Percentiles rank a stretch among this genome's conserved stretches.
These are phyloP conservation scores for Premnoplex brunnescens DNA, from an alignment of 2,797 vertebrate genomes.

Conservation along the genomic window DNA sequence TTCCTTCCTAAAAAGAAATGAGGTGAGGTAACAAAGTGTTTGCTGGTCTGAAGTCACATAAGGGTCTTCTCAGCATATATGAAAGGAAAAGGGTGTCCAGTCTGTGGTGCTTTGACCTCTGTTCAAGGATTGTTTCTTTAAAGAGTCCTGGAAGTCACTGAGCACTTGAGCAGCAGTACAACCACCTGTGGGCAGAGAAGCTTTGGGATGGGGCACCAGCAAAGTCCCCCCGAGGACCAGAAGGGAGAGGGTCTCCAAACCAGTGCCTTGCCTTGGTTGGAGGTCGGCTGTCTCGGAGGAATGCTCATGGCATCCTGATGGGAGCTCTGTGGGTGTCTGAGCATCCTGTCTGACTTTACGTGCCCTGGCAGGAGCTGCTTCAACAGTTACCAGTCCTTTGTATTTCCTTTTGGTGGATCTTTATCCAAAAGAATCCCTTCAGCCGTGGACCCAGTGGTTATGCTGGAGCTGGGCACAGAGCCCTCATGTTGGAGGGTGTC, in stretches of 20 bases:
- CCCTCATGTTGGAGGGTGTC: fast-evolving
- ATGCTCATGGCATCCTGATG: neutral
- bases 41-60: too few relatives aligned
- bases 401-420: neutral
- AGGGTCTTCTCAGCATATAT: too few relatives aligned
- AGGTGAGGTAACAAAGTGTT: too few relatives aligned
- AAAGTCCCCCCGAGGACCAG: too few relatives aligned
- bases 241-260: neutral
- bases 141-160: too few relatives aligned
- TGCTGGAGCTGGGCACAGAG: neutral
- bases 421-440: neutral
- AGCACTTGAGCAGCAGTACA: too few relatives aligned
- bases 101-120: too few relatives aligned
- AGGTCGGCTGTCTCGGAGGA: neutral
- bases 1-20: too few relatives aligned
- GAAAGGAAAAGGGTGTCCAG: too few relatives aligned
- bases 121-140: too few relatives aligned
- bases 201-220: too few relatives aligned
- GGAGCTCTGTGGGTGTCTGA: neutral
- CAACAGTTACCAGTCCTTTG: neutral
- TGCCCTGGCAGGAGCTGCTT: neutral
- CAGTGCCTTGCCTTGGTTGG: fast-evolving
- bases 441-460: neutral
- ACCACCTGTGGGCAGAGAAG: too few relatives aligned
- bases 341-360: neutral